These are phyloP conservation scores for Platyscapa corneri DNA, from an alignment of 1,140 invertebrate species.

Conservation along the genomic window DNA sequence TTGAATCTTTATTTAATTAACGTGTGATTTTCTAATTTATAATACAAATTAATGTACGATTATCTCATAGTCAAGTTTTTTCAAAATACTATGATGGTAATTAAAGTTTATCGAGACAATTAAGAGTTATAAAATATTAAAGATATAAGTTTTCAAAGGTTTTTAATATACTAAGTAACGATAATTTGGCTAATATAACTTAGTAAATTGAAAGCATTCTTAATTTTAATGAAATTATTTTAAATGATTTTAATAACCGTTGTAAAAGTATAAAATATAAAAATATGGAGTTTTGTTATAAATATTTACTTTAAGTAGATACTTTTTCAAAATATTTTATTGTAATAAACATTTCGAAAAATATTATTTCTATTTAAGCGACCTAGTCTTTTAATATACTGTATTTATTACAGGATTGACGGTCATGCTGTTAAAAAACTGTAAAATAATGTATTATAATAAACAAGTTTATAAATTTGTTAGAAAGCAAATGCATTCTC, in stretches of 20 bases:
- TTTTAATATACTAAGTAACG: neutral
- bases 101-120: neutral
- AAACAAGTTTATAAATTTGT: neutral
- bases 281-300: neutral
- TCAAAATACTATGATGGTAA: neutral
- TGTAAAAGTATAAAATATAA: neutral
- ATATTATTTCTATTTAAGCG: neutral
- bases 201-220: neutral
- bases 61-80: neutral
- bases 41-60: neutral
- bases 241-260: neutral
- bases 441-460: neutral
- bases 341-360: neutral
- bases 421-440: neutral
- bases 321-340: neutral
- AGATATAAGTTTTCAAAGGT: neutral
- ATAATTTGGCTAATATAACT: neutral
- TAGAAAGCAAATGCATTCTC: no score
- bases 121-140: neutral
- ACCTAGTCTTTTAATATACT: neutral
- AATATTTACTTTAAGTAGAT: neutral
- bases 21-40: neutral
- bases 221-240: neutral
- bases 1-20: no score
- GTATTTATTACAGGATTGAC: neutral